Base-by-base conservation (phyloP, 2,113 vertebrate species). In the Thamnaconus septentrionalis region DNA sequence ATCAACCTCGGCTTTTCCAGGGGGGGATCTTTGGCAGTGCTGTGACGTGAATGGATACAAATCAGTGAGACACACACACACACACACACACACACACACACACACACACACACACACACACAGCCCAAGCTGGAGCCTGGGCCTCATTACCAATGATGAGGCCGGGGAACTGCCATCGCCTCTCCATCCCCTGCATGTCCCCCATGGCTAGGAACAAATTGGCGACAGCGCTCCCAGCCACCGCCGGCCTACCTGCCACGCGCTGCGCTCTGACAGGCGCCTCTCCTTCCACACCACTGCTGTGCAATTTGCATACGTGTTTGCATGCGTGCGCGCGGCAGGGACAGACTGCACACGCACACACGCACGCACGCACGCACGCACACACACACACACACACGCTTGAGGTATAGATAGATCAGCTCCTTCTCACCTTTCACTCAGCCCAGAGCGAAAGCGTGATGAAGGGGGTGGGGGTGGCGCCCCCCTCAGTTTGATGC, bases 121-220 rank as follows among this genome's bases (percentile, higher is more conserved):
- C 44, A 66, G 54, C 61, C 0, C 53, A 61, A 65, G 73, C 43
- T 76, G 67, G 75, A 86, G 76, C 75, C 76, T 47, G 80, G 82
- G 77, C 82, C 92, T 93, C 91, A 92, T 92, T 92, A 93, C 84
- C 86, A 61, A 67, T 84, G 84, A 84, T 87, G 87, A 90, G 85
- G 85, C 88, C 82, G 81, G 84, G 83, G 78, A 90, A 81, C 88
- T 89, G 90, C 89, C 89, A 90, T 83, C 85, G 74, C 79, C 84
- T 88, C 89, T 85, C 78, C 81, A 84, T 91, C 90, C 90, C 92
- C 90, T 91, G 86, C 63, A 91, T 92, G 88, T 90, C 90, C 91
- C 92, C 90, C 85, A 91, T 89, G 91, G 91, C 92, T 89, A 93
- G 77, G 85, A 89, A 92, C 91, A 93, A 92, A 93, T 93, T 93